A percentile compares a stretch with the other conserved stretches of the same genome.
These are phyloP conservation scores for Eolophus roseicapilla DNA, from an alignment of 2,113 vertebrate species.

Conservation along the genomic window DNA sequence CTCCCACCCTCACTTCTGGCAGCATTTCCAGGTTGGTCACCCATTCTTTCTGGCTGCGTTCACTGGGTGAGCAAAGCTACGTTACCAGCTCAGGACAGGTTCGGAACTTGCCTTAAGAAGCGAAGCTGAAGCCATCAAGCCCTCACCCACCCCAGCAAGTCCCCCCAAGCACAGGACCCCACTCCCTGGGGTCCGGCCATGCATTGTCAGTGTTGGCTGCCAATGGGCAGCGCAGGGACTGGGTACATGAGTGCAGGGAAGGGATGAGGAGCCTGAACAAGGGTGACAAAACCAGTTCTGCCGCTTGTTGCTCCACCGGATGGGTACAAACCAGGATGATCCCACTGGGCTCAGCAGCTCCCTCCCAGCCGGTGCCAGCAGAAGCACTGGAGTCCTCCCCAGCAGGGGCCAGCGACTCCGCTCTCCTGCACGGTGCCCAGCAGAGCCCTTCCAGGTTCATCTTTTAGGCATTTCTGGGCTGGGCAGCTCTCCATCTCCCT, in stretches of 20 bases:
- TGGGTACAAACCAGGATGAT: neutral
- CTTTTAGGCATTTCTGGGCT: neutral
- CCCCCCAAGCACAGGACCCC: rapidly evolving
- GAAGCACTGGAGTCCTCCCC: neutral
- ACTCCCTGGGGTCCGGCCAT: neutral
- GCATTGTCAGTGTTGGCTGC: rapidly evolving
- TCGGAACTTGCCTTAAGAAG: neutral
- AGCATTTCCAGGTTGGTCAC: neutral
- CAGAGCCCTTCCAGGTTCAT: neutral
- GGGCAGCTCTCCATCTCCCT: neutral
- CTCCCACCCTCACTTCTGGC: neutral
- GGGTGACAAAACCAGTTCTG: neutral
- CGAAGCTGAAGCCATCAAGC: neutral
- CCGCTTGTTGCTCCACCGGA: neutral
- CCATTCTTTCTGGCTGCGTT: neutral
- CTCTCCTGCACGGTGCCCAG: neutral
- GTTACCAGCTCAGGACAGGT: neutral
- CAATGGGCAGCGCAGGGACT: neutral
- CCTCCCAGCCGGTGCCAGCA: neutral
- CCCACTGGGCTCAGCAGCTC: neutral
- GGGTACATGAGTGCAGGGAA: neutral
- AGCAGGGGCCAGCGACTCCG: neutral
- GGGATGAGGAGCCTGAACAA: neutral
- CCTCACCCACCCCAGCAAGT: neutral
- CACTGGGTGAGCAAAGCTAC: neutral